A percentile compares a stretch with the other conserved stretches of the same genome.
phyloP scores from a whole-genome alignment of 2,113 vertebrate genomes.

The Eonycteris spelaea region DNA sequence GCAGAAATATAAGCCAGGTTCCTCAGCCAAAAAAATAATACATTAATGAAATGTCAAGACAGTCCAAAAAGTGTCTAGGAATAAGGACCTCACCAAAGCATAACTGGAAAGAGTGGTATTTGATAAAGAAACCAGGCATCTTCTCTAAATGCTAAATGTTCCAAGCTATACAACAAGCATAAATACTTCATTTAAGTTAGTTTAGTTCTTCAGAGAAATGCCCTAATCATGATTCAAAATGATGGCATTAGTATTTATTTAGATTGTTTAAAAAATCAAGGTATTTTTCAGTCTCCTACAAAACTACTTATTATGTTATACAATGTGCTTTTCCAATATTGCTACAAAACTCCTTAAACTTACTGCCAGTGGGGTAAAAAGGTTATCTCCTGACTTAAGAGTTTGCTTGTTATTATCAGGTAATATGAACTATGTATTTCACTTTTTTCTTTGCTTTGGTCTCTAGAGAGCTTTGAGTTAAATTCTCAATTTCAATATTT shows the following conservation, averaged over 20 bases:
- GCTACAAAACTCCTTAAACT: neutral
- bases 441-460: neutral
- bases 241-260: neutral
- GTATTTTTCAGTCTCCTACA: neutral
- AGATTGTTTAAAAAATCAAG: neutral
- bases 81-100: neutral
- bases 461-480: neutral
- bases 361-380: neutral
- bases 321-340: neutral
- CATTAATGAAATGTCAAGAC: neutral
- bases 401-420: neutral
- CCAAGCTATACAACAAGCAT: conserved; percentile 16
- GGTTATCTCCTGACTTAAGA: neutral
- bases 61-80: neutral
- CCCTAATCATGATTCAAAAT: neutral
- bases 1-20: neutral
- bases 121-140: neutral
- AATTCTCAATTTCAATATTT: neutral
- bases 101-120: neutral
- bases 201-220: conserved; percentile 6
- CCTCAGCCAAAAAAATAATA: neutral
- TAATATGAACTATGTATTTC: neutral
- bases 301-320: neutral
- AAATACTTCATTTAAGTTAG: neutral
- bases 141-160: neutral